Evolutionary conservation across 2,888 invertebrate genomes (phyloP).

Genomic region (Drosophila kuntzei): DNA sequence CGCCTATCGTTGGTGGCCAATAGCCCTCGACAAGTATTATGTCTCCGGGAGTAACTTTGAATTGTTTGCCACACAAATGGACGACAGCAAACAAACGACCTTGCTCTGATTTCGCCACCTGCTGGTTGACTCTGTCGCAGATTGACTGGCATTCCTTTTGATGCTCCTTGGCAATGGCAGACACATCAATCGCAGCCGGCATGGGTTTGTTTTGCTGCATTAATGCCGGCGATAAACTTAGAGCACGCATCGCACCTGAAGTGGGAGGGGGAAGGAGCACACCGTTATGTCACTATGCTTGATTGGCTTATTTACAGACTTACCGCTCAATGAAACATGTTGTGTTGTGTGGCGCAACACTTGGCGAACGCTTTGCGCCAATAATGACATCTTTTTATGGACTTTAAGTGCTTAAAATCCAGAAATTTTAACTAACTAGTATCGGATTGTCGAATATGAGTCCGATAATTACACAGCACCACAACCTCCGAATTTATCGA

Average conservation of each 20-base stretch:
- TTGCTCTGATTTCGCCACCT: slow-evolving; percentile 67
- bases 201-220: slow-evolving; percentile 64
- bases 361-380: slow-evolving; percentile 66
- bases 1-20: slow-evolving; percentile 93
- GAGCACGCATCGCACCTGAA: slow-evolving; percentile 71
- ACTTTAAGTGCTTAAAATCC: not conserved
- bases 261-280: not conserved
- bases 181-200: slow-evolving; percentile 31
- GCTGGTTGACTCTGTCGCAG: slow-evolving; percentile 78
- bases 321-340: slow-evolving; percentile 59
- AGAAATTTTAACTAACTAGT: not conserved
- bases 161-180: slow-evolving; percentile 60
- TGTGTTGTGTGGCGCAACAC: slow-evolving; percentile 62
- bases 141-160: slow-evolving; percentile 68
- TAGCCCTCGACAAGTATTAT: slow-evolving; percentile 92
- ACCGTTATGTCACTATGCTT: slow-evolving; percentile 63
- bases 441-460: not conserved
- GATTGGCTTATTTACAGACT: slow-evolving; percentile 3
- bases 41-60: slow-evolving; percentile 94
- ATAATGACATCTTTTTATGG: slow-evolving; percentile 63
- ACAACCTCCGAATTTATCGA: slow-evolving; percentile 10
- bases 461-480: slow-evolving; percentile 4
- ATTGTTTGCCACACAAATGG: slow-evolving; percentile 93
- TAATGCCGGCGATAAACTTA: slow-evolving; percentile 68
- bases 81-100: slow-evolving; percentile 90